phyloP scores from a whole-genome alignment of 1,140 invertebrate species.

The Ceratina australensis region DNA sequence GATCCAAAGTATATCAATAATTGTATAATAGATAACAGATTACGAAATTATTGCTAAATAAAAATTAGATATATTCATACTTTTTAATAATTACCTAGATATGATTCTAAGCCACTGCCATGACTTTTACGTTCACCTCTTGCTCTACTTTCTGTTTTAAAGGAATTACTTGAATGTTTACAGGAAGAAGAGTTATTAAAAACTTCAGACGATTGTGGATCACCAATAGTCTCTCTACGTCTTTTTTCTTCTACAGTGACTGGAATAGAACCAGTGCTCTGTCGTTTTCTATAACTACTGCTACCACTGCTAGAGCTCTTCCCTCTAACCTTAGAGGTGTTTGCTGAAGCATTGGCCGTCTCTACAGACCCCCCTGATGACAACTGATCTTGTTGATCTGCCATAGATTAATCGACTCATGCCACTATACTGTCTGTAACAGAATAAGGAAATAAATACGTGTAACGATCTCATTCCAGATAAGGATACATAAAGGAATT shows the following conservation, averaged over 20 bases:
- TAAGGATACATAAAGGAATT: too few relatives aligned
- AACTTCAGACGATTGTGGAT: conserved; percentile 65
- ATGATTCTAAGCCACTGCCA: conserved; percentile 76
- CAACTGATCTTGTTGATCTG: conserved; percentile 81
- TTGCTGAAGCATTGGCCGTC: conserved; percentile 79
- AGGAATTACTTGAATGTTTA: conserved; percentile 66
- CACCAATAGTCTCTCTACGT: conserved; percentile 70
- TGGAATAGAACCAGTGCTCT: conserved; percentile 71
- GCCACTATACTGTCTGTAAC: conserved; percentile 79
- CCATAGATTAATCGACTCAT: conserved; percentile 81
- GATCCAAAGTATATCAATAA: too few relatives aligned
- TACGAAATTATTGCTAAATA: conserved; percentile 4
- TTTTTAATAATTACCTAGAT: conserved; percentile 66
- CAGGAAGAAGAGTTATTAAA: conserved; percentile 62
- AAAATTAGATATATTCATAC: conserved; percentile 1
- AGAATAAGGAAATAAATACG: conserved; percentile 45
- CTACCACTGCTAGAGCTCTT: conserved; percentile 71
- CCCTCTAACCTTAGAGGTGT: conserved; percentile 77
- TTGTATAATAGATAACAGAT: not conserved
- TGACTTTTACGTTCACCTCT: conserved; percentile 73
- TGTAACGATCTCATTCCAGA: not conserved
- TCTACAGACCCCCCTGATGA: conserved; percentile 80
- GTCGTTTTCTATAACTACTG: conserved; percentile 75
- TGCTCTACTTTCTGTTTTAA: conserved; percentile 69
- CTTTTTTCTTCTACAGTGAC: conserved; percentile 74